Conservation (phyloP, 1,140 invertebrate genomes). For the Trinorchestia longiramus region DNA sequence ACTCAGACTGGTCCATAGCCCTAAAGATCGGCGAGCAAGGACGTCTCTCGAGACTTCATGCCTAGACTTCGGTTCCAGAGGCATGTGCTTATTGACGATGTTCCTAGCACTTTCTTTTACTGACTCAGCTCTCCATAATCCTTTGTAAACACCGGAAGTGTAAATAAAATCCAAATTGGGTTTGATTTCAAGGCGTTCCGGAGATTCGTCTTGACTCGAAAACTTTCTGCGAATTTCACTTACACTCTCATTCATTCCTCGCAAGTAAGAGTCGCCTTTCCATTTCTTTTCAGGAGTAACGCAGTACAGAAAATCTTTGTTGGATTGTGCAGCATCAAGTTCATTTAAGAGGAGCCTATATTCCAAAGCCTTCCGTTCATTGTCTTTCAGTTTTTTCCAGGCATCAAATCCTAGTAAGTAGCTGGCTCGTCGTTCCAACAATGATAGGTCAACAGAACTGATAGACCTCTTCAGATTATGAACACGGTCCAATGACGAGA, state of each 20-base stretch:
- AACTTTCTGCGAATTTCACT: conserved; percentile 67
- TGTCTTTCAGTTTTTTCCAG: conserved; percentile 84
- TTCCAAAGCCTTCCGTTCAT: conserved; percentile 86
- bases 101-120: conserved; percentile 61
- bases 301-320: conserved; percentile 86
- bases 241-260: conserved; percentile 87
- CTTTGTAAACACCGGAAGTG: conserved; percentile 57
- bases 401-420: conserved; percentile 88
- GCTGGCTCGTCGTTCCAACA: conserved; percentile 75
- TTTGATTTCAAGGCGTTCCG: neutral
- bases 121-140: conserved; percentile 64
- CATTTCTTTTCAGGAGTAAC: conserved; percentile 77
- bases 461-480: conserved; percentile 84
- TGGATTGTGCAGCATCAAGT: conserved; percentile 82
- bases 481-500: conserved; percentile 86
- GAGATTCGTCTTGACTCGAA: neutral
- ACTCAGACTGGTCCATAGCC: conserved; percentile 83
- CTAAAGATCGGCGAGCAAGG: conserved; percentile 60
- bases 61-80: conserved; percentile 59
- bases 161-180: conserved; percentile 18
- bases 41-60: conserved; percentile 64
- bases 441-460: conserved; percentile 78
- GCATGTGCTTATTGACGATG: conserved; percentile 60
- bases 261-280: conserved; percentile 80
- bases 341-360: conserved; percentile 82